These are phyloP conservation scores for Meiosimyza platycephala DNA, from an alignment of 2,888 invertebrate genomes.

Conservation along the genomic window DNA sequence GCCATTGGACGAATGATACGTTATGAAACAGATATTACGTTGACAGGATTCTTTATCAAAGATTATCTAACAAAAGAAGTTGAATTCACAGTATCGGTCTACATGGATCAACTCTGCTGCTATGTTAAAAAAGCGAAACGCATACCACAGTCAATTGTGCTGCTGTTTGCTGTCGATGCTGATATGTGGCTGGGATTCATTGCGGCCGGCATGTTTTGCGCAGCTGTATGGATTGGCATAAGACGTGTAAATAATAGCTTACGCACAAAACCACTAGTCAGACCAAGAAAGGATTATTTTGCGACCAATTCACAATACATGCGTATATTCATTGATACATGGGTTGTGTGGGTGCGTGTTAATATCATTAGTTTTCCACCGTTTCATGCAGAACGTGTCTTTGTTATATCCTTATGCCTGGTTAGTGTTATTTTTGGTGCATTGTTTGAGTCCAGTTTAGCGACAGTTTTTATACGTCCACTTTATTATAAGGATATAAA, in stretches of 20 bases:
- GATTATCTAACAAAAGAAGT: constrained; percentile 63
- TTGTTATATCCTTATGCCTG: constrained; percentile 62
- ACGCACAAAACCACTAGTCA: background rate
- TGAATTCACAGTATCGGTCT: constrained; percentile 63
- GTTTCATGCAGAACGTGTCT: constrained; percentile 63
- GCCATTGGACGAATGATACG: constrained; percentile 62
- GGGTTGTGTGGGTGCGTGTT: constrained; percentile 64
- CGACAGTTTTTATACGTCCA: constrained; percentile 65
- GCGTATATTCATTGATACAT: constrained; percentile 60
- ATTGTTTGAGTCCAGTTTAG: constrained; percentile 66
- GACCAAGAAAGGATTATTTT: background rate
- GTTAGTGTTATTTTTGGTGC: constrained; percentile 66
- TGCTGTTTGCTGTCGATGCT: constrained; percentile 60
- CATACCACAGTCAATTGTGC: constrained; percentile 65
- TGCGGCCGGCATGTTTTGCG: constrained; percentile 52
- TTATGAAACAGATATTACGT: constrained; percentile 61
- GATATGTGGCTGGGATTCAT: constrained; percentile 64
- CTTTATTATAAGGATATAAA: constrained; percentile 65
- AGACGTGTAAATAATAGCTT: constrained; percentile 52
- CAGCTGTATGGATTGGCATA: constrained; percentile 58
- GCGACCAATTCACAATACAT: constrained; percentile 37
- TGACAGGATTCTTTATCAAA: constrained; percentile 67
- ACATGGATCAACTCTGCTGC: constrained; percentile 65
- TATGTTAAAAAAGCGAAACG: constrained; percentile 64
- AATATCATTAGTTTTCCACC: constrained; percentile 60